Conservation (phyloP, 92 coral and sea anemone genomes). For the Umimayanthus chanpuru region DNA sequence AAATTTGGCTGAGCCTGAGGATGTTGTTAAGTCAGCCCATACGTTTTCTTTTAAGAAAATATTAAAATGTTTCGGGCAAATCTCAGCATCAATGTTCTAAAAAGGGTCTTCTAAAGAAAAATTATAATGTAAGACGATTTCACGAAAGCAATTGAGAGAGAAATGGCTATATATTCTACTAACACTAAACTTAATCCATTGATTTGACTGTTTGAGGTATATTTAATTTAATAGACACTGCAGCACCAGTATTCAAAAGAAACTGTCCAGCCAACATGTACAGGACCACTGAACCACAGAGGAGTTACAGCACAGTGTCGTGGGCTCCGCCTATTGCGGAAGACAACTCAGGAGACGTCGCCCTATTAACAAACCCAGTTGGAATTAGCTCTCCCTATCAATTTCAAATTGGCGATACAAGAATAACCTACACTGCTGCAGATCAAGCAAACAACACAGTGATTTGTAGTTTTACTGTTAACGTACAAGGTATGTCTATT, state of each 20-base stretch:
- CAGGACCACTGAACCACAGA: slow-evolving; percentile 12
- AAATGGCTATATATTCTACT: not conserved
- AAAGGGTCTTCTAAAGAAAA: no score
- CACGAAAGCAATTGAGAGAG: no score
- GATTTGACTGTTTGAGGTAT: no score
- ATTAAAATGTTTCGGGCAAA: no score
- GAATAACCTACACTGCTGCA: slow-evolving; percentile 20
- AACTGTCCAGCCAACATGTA: slow-evolving; percentile 23
- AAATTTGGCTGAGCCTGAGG: no score
- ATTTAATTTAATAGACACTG: not conserved
- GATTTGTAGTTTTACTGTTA: slow-evolving; percentile 4
- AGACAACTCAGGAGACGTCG: not conserved
- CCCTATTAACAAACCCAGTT: not conserved
- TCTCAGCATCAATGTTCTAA: no score
- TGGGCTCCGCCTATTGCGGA: slow-evolving; percentile 13
- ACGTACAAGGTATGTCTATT: not conserved
- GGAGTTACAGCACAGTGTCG: not conserved
- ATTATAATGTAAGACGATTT: no score
- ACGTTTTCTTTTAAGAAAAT: no score
- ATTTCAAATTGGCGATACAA: slow-evolving; percentile 22
- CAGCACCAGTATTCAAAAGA: not conserved
- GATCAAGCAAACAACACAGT: slow-evolving; percentile 20
- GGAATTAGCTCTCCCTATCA: slow-evolving; percentile 13
- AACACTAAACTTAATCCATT: not conserved
- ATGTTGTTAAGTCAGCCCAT: no score